Base-by-base conservation (phyloP, 2,797 vertebrate species). In the Malacoctenus gilli region DNA sequence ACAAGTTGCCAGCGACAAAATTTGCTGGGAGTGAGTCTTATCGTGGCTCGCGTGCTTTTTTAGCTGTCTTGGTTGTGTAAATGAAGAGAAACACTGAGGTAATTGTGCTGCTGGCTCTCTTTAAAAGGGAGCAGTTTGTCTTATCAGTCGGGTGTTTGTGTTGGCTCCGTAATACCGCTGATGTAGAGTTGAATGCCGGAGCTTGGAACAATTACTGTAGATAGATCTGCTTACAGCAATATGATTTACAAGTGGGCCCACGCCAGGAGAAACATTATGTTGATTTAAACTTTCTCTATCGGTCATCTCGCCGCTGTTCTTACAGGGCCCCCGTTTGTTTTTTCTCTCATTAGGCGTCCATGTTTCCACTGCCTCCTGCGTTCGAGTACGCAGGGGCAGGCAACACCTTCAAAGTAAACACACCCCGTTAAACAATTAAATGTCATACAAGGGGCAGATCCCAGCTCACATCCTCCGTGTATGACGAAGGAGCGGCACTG, bases 381-480 rank as follows among this genome's bases (percentile, higher is more conserved):
- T 43, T 23, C 1, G 1, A 61, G 58, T 25, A 38, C 3, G 37
- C 2, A 15, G 77, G 72, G 55, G 42, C 69, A 70, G 73, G 62
- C 79, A 72, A 79, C 83, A 81, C 88, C 76, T 88, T 59, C 10
- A 85, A 87, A 76, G 75, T 69, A 86, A 87, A 89, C 85, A 87
- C 57, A 74, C 31, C 8, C 61, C 2, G 7, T 52, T 46, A 37
- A 80, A 84, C 68, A 79, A 70, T 79, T 39, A 85, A 81, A 88
- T 83, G 85, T 79, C 85, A 87, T 57, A 71, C 41, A 31, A 62
- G 57, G 85, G 83, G 76, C 75, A 67, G 77, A 76, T 71, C 59
- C 50, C 12, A 46, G 68, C 46, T 75, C 66, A 77, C 75, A 60
- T 83, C 64, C 79, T 79, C 67, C 28, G 35, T 15, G 1, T 57